Conservation (phyloP, 2,888 invertebrate genomes). For the Nomada flava region DNA sequence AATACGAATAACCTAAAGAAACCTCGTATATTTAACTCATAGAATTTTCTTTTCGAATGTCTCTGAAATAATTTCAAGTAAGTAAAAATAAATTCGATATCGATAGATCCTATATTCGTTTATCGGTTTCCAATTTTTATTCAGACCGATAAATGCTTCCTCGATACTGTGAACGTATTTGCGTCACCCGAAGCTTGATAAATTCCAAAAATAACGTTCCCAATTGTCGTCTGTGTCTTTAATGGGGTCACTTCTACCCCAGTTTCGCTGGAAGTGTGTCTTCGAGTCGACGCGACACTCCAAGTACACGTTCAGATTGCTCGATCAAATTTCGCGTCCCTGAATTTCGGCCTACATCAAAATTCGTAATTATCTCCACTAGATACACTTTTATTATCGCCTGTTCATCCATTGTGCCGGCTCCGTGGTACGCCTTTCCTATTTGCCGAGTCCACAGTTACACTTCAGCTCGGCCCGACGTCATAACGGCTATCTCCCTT, state of each 20-base stretch:
- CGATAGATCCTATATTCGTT: neutral
- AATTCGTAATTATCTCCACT: conserved; percentile 45
- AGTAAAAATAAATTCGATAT: neutral
- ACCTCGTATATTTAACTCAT: too few species aligned
- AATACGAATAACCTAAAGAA: too few species aligned
- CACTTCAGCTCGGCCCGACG: conserved; percentile 53
- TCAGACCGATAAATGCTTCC: too few species aligned
- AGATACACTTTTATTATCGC: conserved; percentile 49
- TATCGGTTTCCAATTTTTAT: neutral
- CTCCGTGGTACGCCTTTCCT: conserved; percentile 57
- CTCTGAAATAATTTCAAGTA: too few species aligned
- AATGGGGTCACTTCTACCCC: conserved; percentile 1
- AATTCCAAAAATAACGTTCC: conserved; percentile 17
- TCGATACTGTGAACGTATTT: neutral
- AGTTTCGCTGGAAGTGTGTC: conserved; percentile 20
- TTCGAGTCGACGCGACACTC: neutral
- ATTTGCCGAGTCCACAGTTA: conserved; percentile 71
- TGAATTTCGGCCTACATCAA: conserved; percentile 1
- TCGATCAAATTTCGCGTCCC: neutral
- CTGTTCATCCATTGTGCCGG: conserved; percentile 28
- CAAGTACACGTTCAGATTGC: neutral
- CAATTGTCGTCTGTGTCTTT: neutral
- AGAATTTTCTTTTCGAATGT: too few species aligned
- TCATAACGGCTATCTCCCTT: conserved; percentile 67
- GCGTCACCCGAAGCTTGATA: neutral